Conservation (phyloP, 2,797 vertebrate genomes). For the Euphonia xanthogaster region DNA sequence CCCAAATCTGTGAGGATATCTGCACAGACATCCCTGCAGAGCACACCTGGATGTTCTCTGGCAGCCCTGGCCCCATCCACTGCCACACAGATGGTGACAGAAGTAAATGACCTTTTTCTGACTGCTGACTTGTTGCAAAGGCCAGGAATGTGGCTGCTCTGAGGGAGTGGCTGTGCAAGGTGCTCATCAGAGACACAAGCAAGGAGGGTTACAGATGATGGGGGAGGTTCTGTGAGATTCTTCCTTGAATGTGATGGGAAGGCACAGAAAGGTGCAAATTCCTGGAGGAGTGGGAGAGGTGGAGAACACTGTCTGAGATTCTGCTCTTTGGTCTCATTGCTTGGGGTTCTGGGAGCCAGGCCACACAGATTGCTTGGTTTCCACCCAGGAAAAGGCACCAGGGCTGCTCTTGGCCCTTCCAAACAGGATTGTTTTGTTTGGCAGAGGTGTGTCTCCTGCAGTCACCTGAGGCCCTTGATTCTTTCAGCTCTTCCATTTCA, state of each 20-base stretch:
- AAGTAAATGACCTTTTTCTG: neutral
- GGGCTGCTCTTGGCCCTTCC: neutral
- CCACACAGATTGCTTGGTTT: neutral
- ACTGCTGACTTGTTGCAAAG: neutral
- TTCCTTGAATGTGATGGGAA: neutral
- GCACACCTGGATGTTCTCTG: neutral
- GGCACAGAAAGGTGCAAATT: neutral
- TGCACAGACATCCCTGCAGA: neutral
- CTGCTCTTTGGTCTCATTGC: neutral
- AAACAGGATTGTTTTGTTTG: neutral
- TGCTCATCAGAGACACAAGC: neutral
- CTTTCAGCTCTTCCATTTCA: neutral
- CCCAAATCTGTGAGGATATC: neutral
- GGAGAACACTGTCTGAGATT: neutral
- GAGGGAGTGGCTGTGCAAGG: neutral
- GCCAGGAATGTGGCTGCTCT: neutral
- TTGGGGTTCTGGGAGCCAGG: neutral
- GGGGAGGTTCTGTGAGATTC: neutral
- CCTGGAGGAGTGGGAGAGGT: neutral
- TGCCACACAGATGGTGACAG: neutral
- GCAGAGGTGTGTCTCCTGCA: neutral
- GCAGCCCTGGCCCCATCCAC: neutral
- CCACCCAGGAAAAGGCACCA: neutral
- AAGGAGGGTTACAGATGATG: neutral
- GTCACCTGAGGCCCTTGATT: neutral